Conservation (phyloP, 2,888 invertebrate genomes). For the Chloromyia formosa region DNA sequence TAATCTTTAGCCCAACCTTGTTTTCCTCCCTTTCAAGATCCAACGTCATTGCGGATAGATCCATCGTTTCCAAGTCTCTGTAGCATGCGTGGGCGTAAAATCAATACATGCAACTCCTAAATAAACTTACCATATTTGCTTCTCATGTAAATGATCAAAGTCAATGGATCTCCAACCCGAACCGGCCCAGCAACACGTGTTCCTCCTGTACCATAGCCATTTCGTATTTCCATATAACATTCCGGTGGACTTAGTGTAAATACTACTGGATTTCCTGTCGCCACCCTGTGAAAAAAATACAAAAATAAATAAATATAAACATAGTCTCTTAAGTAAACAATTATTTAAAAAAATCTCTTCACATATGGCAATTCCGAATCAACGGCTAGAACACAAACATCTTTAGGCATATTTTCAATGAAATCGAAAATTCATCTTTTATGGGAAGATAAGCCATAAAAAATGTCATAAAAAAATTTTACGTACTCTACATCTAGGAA, state of each 20-base stretch:
- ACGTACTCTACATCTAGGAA: slow-evolving; percentile 93
- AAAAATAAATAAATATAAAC: too few relatives aligned
- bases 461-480: neutral
- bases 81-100: too few relatives aligned
- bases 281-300: slow-evolving; percentile 71
- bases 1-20: too few relatives aligned
- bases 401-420: too few relatives aligned
- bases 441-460: too few relatives aligned
- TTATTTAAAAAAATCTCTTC: neutral
- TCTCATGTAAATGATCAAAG: slow-evolving; percentile 92
- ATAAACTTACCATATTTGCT: slow-evolving; percentile 83
- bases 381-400: too few relatives aligned
- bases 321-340: too few relatives aligned
- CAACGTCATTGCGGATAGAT: too few relatives aligned
- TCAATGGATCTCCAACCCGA: slow-evolving; percentile 90
- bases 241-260: slow-evolving; percentile 93
- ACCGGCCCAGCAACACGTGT: slow-evolving; percentile 88
- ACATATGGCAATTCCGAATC: neutral
- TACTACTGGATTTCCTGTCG: slow-evolving; percentile 92
- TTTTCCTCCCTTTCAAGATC: too few relatives aligned
- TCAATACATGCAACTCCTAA: too few relatives aligned
- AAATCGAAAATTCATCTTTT: too few relatives aligned
- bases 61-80: too few relatives aligned
- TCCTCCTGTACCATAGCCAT: slow-evolving; percentile 88
- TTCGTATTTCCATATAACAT: slow-evolving; percentile 94